These are phyloP conservation scores for Toxonevra muliebris DNA, from an alignment of 2,888 invertebrate genomes.

Conservation along the genomic window DNA sequence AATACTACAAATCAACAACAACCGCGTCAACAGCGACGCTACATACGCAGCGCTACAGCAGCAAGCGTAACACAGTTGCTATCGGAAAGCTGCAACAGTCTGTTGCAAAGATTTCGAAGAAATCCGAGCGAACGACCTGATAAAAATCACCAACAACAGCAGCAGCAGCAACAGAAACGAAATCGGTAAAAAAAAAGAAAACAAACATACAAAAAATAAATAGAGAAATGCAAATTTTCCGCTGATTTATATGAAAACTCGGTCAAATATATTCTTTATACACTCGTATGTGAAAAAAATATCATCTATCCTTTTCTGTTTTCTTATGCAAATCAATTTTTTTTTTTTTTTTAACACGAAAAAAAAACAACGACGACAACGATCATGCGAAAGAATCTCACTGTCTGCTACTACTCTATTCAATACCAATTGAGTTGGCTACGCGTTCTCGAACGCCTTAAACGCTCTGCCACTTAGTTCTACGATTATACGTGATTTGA, in stretches of 20 bases:
- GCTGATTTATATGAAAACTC: slow-evolving; percentile 18
- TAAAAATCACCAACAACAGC: slow-evolving; percentile 53
- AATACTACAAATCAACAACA: slow-evolving; percentile 45
- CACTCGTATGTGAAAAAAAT: background rate
- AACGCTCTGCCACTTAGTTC: too few species aligned
- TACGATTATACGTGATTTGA: too few species aligned
- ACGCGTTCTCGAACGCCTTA: too few species aligned
- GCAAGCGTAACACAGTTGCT: slow-evolving; percentile 86
- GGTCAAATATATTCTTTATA: slow-evolving; percentile 24
- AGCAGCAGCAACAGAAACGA: slow-evolving; percentile 52
- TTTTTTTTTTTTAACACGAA: slow-evolving; percentile 32
- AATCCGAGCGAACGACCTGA: slow-evolving; percentile 79
- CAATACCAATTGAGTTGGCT: too few species aligned
- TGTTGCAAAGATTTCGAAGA: slow-evolving; percentile 82
- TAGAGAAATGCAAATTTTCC: background rate
- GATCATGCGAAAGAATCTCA: background rate
- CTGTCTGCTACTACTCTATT: too few species aligned
- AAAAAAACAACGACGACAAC: slow-evolving; percentile 13
- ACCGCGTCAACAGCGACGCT: slow-evolving; percentile 73
- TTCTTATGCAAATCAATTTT: slow-evolving; percentile 23
- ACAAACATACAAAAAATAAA: background rate
- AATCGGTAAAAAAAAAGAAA: slow-evolving; percentile 38
- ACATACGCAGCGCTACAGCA: slow-evolving; percentile 79
- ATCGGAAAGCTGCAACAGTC: slow-evolving; percentile 86
- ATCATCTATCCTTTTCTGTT: too few species aligned